These are phyloP conservation scores for Theretra japonica DNA, from an alignment of 2,888 invertebrate genomes.

Conservation along the genomic window DNA sequence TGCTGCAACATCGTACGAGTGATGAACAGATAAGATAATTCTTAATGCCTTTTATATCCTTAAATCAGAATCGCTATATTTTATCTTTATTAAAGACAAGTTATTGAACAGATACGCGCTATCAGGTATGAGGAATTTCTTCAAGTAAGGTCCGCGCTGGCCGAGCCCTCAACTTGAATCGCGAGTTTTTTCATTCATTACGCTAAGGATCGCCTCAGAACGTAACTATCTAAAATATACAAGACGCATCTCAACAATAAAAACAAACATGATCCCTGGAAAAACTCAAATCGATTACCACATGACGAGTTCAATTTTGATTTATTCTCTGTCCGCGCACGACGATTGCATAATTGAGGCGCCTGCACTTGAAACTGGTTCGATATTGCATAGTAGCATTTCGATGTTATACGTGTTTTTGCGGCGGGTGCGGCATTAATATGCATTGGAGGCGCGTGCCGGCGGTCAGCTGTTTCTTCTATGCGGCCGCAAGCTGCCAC, in stretches of 20 bases:
- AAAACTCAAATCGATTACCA: conserved; percentile 59
- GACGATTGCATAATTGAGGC: conserved; percentile 71
- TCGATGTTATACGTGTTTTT: conserved; percentile 76
- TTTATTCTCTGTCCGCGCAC: conserved; percentile 59
- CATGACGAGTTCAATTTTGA: conserved; percentile 53
- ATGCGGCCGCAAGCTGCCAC: conserved; percentile 79
- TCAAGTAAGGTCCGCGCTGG: background rate
- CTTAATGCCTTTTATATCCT: background rate
- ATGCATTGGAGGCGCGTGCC: conserved; percentile 81
- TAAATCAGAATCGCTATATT: conserved; percentile 33
- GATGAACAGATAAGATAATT: background rate
- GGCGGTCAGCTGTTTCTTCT: conserved; percentile 82
- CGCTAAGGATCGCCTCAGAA: conserved; percentile 16
- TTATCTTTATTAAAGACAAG: conserved; percentile 10
- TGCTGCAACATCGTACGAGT: too few species aligned
- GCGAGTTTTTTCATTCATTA: conserved; percentile 5
- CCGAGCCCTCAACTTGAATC: background rate
- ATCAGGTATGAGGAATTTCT: background rate
- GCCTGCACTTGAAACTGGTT: conserved; percentile 70
- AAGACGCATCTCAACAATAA: conserved; percentile 30
- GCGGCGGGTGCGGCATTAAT: conserved; percentile 74
- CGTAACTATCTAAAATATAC: conserved; percentile 19
- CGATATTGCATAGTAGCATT: conserved; percentile 72
- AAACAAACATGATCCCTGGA: conserved; percentile 35
- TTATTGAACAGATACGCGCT: background rate